Evolutionary conservation across 2,797 vertebrate species (phyloP).

Genomic region (Chloroceryle amazona): DNA sequence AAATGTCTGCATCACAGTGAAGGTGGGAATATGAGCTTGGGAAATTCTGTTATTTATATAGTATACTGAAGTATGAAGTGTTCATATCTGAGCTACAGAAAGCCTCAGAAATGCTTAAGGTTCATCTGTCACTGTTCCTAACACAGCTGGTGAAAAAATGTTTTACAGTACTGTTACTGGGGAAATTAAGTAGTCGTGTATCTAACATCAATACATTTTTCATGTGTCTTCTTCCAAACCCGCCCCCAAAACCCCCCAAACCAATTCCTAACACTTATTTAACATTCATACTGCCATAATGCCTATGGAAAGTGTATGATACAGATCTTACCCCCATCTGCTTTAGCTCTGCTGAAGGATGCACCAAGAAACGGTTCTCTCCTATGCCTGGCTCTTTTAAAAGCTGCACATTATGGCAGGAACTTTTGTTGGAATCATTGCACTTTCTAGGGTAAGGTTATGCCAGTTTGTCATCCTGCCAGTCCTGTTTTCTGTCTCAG

Average conservation of each 20-base stretch:
- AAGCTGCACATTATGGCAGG: neutral
- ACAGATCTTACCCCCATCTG: neutral
- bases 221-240: neutral
- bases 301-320: neutral
- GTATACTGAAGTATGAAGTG: constrained; percentile 5
- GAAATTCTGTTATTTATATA: constrained; percentile 19
- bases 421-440: neutral
- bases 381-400: neutral
- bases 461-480: constrained; percentile 48
- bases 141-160: constrained; percentile 26
- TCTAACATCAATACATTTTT: neutral
- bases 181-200: neutral
- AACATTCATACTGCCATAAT: neutral
- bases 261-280: neutral
- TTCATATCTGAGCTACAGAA: constrained; percentile 29
- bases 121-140: constrained; percentile 39
- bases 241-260: neutral
- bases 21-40: constrained; percentile 14
- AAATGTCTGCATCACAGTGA: neutral
- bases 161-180: neutral
- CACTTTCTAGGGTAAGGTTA: constrained; percentile 52
- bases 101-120: constrained; percentile 11
- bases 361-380: neutral
- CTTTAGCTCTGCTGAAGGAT: neutral
- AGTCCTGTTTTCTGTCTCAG: constrained; percentile 30